Conservation (phyloP, 2,888 invertebrate species). For the Cheilosia vulpina region DNA sequence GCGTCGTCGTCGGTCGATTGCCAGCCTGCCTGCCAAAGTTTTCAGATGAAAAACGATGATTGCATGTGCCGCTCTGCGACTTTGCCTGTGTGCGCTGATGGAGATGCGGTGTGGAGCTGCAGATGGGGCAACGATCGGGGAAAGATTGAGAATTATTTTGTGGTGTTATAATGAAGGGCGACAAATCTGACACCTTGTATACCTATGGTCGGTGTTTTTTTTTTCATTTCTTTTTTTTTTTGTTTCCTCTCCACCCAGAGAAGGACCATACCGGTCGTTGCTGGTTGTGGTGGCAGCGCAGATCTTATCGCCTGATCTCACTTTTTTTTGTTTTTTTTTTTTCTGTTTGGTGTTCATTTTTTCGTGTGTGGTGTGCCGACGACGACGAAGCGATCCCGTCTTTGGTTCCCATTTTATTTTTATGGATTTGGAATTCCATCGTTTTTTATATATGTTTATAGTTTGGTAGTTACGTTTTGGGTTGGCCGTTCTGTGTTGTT, state of each 20-base stretch:
- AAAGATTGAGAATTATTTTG: conserved; percentile 74
- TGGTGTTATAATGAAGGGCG: conserved; percentile 82
- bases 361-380: conserved; percentile 68
- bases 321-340: conserved; percentile 76
- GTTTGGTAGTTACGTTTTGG: conserved; percentile 73
- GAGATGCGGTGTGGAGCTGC: conserved; percentile 28
- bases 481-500: conserved; percentile 62
- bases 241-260: conserved; percentile 68
- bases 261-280: conserved; percentile 72
- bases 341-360: conserved; percentile 75
- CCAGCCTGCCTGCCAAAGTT: conserved; percentile 64
- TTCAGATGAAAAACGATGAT: conserved; percentile 76
- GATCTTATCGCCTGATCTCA: conserved; percentile 82
- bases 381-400: conserved; percentile 69
- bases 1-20: conserved; percentile 10
- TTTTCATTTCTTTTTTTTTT: conserved; percentile 45
- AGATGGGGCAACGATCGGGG: background rate
- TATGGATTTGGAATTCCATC: conserved; percentile 75
- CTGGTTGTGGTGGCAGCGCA: conserved; percentile 66
- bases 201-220: conserved; percentile 74
- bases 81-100: conserved; percentile 27
- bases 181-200: conserved; percentile 83
- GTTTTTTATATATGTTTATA: conserved; percentile 73
- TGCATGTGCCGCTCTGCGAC: conserved; percentile 67
- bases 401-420: conserved; percentile 75